Conservation (phyloP, 2,113 vertebrate genomes). For the Taxidea taxus region DNA sequence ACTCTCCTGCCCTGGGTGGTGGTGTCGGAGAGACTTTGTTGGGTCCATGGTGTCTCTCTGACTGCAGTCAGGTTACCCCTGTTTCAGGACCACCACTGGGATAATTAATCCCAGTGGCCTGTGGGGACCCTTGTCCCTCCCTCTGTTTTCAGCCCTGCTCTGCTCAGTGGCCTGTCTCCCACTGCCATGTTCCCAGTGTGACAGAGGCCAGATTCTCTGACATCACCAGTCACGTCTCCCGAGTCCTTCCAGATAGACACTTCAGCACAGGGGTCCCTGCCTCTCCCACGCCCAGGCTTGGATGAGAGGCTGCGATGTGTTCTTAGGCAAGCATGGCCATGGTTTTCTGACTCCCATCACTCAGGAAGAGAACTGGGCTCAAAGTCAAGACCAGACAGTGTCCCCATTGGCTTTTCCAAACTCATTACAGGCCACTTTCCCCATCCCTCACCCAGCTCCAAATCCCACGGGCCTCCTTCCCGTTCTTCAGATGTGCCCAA, state of each 20-base stretch:
- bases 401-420: accelerated
- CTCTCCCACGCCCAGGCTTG: not conserved
- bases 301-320: accelerated
- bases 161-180: not conserved
- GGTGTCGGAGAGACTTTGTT: accelerated
- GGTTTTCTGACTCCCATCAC: not conserved
- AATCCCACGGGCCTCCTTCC: not conserved
- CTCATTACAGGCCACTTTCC: accelerated
- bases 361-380: not conserved
- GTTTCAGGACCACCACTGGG: accelerated
- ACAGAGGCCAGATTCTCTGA: not conserved
- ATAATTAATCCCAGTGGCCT: accelerated
- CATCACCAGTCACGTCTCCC: not conserved
- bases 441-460: not conserved
- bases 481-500: not conserved
- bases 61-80: accelerated
- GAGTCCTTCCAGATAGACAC: not conserved
- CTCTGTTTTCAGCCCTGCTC: not conserved
- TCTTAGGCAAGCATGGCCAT: not conserved
- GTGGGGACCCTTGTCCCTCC: accelerated
- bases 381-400: accelerated
- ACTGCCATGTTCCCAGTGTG: not conserved
- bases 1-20: accelerated
- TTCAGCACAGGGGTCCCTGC: not conserved
- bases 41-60: not conserved